Conservation (phyloP, 2,797 vertebrate genomes). For the Hypotaenidia philippensis region DNA sequence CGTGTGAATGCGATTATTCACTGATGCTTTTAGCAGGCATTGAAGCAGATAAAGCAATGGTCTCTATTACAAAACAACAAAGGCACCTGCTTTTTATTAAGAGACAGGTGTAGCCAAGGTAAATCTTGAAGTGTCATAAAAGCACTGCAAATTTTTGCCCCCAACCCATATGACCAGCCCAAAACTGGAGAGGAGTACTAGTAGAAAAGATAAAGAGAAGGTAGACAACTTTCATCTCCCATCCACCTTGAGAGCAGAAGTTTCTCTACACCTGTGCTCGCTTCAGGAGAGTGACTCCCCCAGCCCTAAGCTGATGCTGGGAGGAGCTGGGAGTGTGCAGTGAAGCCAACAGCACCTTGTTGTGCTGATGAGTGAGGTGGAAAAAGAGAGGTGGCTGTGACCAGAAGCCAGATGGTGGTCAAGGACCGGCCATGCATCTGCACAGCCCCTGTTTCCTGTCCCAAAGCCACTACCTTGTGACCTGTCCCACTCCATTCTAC, state of each 20-base stretch:
- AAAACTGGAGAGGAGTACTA: not conserved
- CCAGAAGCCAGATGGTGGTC: not conserved
- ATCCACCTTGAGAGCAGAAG: not conserved
- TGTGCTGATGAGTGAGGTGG: fast-evolving
- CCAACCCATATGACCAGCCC: not conserved
- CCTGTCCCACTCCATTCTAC: not conserved
- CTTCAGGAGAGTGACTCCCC: fast-evolving
- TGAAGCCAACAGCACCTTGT: not conserved
- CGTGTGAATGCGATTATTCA: not conserved
- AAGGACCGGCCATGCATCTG: not conserved
- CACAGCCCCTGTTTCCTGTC: not conserved
- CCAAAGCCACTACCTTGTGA: not conserved
- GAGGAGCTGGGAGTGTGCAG: too few species aligned
- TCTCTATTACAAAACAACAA: not conserved
- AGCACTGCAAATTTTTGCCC: not conserved
- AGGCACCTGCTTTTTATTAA: not conserved
- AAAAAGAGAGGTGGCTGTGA: not conserved
- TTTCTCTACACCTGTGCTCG: fast-evolving
- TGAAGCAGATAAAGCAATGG: not conserved
- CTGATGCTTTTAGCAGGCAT: not conserved
- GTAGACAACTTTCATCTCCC: not conserved
- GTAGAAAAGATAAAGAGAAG: not conserved
- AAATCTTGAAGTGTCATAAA: not conserved
- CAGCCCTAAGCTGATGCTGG: fast-evolving
- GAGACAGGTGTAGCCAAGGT: not conserved